Percentiles rank a stretch among this genome's conserved stretches.
Evolutionary conservation across 2,797 vertebrate genomes (phyloP).

Genomic region (Peromyscus eremicus): DNA sequence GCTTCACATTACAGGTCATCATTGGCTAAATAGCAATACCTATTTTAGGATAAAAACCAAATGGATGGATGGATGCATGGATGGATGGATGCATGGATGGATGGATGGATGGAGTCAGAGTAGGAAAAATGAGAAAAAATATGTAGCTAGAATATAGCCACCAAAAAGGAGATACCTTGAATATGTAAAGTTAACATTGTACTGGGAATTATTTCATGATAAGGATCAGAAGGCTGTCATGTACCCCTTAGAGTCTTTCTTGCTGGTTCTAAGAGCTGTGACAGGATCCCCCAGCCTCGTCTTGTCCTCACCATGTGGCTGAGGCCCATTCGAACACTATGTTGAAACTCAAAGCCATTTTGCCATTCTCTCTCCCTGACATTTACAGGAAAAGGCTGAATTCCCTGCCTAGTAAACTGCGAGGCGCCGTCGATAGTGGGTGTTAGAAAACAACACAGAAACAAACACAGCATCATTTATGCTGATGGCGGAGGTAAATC

Average conservation of each 20-base stretch:
- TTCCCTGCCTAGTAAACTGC: slow-evolving; percentile 64
- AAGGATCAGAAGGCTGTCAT: background rate
- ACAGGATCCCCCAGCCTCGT: background rate
- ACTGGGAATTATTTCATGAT: background rate
- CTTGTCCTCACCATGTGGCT: background rate
- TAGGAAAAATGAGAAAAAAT: background rate
- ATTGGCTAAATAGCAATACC: background rate
- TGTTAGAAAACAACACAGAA: slow-evolving; percentile 74
- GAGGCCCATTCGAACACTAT: slow-evolving; percentile 26
- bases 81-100: background rate
- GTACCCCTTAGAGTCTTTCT: background rate
- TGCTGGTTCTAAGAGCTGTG: slow-evolving; percentile 30
- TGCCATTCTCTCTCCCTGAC: slow-evolving; percentile 59
- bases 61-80: background rate
- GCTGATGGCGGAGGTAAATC: slow-evolving; percentile 63
- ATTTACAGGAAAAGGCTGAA: slow-evolving; percentile 65
- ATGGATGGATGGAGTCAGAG: background rate
- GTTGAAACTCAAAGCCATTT: slow-evolving; percentile 67
- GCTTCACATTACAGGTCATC: background rate
- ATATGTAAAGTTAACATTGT: background rate
- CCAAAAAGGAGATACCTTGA: background rate
- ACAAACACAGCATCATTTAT: slow-evolving; percentile 72
- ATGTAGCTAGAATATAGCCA: background rate
- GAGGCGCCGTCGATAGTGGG: slow-evolving; percentile 9
- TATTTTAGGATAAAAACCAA: background rate